Conservation (phyloP, 1,140 invertebrate genomes). For the Apocrypta bakeri region DNA sequence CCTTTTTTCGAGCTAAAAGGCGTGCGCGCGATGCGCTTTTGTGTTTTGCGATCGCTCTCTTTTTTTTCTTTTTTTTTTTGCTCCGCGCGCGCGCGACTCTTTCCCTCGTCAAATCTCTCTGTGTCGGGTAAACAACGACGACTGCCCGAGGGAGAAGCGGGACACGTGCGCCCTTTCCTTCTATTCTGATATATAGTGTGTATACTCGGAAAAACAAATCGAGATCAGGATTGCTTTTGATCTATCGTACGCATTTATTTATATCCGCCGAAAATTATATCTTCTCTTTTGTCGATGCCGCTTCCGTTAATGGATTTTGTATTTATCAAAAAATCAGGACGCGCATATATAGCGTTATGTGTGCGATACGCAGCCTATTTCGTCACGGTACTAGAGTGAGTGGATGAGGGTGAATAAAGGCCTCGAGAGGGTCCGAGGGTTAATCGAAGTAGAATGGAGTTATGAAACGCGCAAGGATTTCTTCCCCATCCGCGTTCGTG, state of each 20-base stretch:
- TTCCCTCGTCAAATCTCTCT: too few species aligned
- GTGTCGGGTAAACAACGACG: not conserved
- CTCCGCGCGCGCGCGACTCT: not conserved
- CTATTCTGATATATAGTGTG: not conserved
- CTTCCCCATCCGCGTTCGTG: not conserved
- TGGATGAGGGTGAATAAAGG: not conserved
- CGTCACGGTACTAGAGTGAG: not conserved
- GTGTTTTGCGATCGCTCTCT: not conserved
- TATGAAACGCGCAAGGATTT: not conserved
- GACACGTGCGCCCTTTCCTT: constrained; percentile 20
- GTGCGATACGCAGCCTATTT: not conserved
- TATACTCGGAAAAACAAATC: constrained; percentile 36
- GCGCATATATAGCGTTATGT: too few species aligned
- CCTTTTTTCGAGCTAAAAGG: constrained; percentile 35
- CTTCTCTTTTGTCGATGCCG: not conserved
- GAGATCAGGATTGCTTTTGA: constrained; percentile 23
- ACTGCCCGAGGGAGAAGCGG: not conserved
- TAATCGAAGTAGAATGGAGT: constrained; percentile 19
- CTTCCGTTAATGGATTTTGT: constrained; percentile 4
- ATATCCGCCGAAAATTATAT: not conserved
- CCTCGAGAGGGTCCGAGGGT: not conserved
- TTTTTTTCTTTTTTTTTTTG: not conserved
- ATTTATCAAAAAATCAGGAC: constrained; percentile 26
- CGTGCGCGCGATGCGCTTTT: constrained; percentile 21
- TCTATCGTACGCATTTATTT: constrained; percentile 36